A percentile compares a stretch with the other conserved stretches of the same genome.
Evolutionary conservation across 2,113 vertebrate species (phyloP).

Genomic region (Strix uralensis): DNA sequence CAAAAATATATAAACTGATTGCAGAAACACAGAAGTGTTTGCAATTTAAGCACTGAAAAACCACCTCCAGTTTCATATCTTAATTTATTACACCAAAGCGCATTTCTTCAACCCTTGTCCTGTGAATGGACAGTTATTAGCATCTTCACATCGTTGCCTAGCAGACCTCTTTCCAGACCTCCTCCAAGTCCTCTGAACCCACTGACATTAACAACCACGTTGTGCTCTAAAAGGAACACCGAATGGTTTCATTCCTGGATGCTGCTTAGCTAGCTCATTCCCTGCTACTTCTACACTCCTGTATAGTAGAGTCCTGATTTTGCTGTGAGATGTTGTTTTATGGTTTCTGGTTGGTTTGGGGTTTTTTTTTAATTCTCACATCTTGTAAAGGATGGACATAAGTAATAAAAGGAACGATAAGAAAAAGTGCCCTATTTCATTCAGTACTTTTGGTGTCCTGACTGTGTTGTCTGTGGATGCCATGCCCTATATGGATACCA

Average conservation of each 20-base stretch:
- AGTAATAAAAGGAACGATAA: not conserved
- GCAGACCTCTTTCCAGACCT: not conserved
- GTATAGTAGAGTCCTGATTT: not conserved
- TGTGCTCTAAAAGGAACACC: not conserved
- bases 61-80: not conserved
- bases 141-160: not conserved
- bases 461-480: not conserved
- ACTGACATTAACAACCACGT: not conserved
- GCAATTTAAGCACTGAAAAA: not conserved
- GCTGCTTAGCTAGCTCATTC: not conserved
- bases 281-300: not conserved
- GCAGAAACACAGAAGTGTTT: not conserved
- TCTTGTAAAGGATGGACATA: not conserved
- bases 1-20: not conserved
- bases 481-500: not conserved
- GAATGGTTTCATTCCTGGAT: not conserved
- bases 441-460: not conserved
- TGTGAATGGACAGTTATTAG: not conserved
- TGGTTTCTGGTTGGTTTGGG: fast-evolving
- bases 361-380: not conserved
- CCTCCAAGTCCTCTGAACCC: not conserved
- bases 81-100: not conserved
- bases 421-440: not conserved
- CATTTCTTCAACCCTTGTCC: not conserved
- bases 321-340: not conserved